These are phyloP conservation scores for Acipenser transmontanus DNA, from an alignment of 2,797 vertebrate species.

Conservation along the genomic window DNA sequence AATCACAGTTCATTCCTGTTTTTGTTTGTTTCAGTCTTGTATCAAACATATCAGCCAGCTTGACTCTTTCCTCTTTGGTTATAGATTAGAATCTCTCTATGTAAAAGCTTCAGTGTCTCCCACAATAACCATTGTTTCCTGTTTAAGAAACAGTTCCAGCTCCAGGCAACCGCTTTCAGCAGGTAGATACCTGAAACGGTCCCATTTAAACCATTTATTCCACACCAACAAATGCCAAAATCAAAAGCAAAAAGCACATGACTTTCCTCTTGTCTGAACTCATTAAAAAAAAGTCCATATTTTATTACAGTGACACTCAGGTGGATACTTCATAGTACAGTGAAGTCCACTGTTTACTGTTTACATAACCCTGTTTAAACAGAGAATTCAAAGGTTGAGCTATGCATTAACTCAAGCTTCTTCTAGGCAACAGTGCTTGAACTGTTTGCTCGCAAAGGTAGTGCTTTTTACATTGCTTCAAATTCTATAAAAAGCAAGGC, in stretches of 20 bases:
- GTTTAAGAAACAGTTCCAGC: no score
- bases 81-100: no score
- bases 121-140: no score
- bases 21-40: no score
- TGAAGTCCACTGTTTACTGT: not conserved
- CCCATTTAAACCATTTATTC: no score
- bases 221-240: no score
- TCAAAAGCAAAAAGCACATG: not conserved
- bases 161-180: no score
- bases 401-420: conserved; percentile 6
- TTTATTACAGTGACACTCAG: not conserved
- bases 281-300: not conserved
- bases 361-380: conserved; percentile 13
- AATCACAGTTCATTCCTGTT: no score
- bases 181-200: no score
- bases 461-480: not conserved
- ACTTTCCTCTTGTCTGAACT: not conserved
- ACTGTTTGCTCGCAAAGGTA: not conserved
- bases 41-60: no score
- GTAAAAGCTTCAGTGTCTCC: no score
- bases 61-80: no score
- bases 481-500: not conserved
- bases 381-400: conserved; percentile 13
- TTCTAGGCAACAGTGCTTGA: not conserved
- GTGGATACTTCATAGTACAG: not conserved